These are phyloP conservation scores for Drosophila aff. DNA, from an alignment of 1,140 invertebrate species.

Conservation along the genomic window DNA sequence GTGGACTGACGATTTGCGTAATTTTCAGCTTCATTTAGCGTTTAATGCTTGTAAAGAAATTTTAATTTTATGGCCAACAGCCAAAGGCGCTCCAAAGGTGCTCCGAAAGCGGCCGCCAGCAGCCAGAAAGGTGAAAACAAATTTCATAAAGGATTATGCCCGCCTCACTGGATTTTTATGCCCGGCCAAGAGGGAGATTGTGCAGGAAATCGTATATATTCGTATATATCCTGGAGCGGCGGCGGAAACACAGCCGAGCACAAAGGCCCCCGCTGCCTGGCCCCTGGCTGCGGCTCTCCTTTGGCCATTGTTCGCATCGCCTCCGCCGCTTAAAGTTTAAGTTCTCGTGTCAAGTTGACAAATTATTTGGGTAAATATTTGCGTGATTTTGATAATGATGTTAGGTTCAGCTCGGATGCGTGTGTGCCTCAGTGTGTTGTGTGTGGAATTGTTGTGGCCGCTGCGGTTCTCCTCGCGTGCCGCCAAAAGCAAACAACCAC, in stretches of 20 bases:
- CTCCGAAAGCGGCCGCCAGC: slow-evolving; percentile 19
- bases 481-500: slow-evolving; percentile 1
- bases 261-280: not conserved
- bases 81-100: slow-evolving; percentile 54
- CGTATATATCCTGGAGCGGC: slow-evolving; percentile 20
- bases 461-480: slow-evolving; percentile 66
- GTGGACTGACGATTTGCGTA: slow-evolving; percentile 75
- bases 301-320: slow-evolving; percentile 22
- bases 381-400: slow-evolving; percentile 79
- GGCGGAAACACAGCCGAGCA: slow-evolving; percentile 2
- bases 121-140: slow-evolving; percentile 61
- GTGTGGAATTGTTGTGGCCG: slow-evolving; percentile 53
- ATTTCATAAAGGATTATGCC: slow-evolving; percentile 78
- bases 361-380: slow-evolving; percentile 83
- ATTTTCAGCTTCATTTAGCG: slow-evolving; percentile 84
- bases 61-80: slow-evolving; percentile 81
- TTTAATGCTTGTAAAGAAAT: slow-evolving; percentile 84
- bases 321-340: slow-evolving; percentile 53
- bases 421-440: slow-evolving; percentile 20
- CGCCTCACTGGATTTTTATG: slow-evolving; percentile 61
- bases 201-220: not conserved
- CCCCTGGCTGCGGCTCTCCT: not conserved
- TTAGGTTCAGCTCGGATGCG: slow-evolving; percentile 41
- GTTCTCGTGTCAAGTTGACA: slow-evolving; percentile 78
- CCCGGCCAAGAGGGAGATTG: slow-evolving; percentile 1